Evolutionary conservation across 2,113 vertebrate genomes (phyloP).

Genomic region (human): GRCh38 chr4:186787501-186788000

Average conservation of each 20-base stretch:
- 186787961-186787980: background rate
- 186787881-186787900: background rate
- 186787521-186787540: background rate
- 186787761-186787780: background rate
- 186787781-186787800: background rate
- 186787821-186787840: background rate
- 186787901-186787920: fast-evolving
- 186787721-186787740: too few species aligned
- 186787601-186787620: background rate
- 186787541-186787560: background rate
- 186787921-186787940: background rate
- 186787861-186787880: background rate
- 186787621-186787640: background rate
- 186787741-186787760: background rate
- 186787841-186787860: background rate
- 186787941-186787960: background rate
- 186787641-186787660: fast-evolving
- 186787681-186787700: fast-evolving
- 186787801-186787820: background rate
- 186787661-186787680: background rate
- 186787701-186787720: background rate
- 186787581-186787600: background rate
- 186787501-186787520: background rate
- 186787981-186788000: background rate
- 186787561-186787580: background rate